Percentiles rank a stretch among this genome's conserved stretches.
These are phyloP conservation scores for Sander vitreus DNA, from an alignment of 2,113 vertebrate species.

Conservation along the genomic window DNA sequence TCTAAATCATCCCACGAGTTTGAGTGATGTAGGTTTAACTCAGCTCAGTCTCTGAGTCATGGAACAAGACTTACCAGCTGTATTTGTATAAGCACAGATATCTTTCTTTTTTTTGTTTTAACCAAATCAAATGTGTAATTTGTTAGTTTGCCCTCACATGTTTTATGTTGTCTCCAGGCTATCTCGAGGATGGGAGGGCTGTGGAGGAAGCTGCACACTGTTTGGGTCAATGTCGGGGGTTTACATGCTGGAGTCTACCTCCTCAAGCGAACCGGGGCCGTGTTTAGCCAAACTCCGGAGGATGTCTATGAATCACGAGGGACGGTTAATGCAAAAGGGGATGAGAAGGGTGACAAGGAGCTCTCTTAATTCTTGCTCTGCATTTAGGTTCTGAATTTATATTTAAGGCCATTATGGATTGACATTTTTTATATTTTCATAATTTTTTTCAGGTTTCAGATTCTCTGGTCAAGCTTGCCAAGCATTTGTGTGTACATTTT, in stretches of 20 bases:
- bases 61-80: slow-evolving; percentile 26
- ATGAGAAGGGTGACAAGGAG: slow-evolving; percentile 49
- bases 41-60: not conserved
- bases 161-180: slow-evolving; percentile 83
- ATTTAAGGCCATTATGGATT: not conserved
- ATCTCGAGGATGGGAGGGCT: slow-evolving; percentile 91
- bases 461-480: slow-evolving; percentile 32
- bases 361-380: slow-evolving; percentile 24
- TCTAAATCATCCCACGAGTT: slow-evolving; percentile 18
- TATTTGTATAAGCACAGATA: slow-evolving; percentile 29
- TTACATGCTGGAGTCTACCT: slow-evolving; percentile 96
- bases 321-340: slow-evolving; percentile 12
- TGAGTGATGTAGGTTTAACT: slow-evolving; percentile 12
- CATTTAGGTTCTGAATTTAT: not conserved
- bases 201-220: slow-evolving; percentile 91
- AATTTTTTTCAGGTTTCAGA: not conserved
- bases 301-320: slow-evolving; percentile 72
- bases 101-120: slow-evolving; percentile 2
- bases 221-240: slow-evolving; percentile 98
- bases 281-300: slow-evolving; percentile 82
- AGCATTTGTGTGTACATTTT: slow-evolving; percentile 9
- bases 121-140: slow-evolving; percentile 47
- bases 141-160: slow-evolving; percentile 47
- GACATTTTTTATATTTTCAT: slow-evolving; percentile 50
- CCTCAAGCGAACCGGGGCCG: slow-evolving; percentile 86